These are phyloP conservation scores for Dioctria linearis DNA, from an alignment of 2,888 invertebrate species.

Conservation along the genomic window DNA sequence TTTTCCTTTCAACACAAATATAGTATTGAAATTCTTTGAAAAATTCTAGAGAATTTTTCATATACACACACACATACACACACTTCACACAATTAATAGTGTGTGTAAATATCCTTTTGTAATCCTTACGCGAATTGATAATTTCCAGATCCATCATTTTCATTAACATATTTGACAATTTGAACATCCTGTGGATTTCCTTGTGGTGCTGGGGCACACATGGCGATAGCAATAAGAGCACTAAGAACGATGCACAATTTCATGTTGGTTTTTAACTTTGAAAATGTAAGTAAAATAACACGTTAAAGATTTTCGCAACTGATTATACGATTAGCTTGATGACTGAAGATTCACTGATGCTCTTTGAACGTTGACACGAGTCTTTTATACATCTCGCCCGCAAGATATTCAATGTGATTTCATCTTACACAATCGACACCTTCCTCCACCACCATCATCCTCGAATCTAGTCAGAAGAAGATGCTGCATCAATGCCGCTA, in stretches of 20 bases:
- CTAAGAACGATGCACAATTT: slow-evolving; percentile 60
- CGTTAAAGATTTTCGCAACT: slow-evolving; percentile 18
- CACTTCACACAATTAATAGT: too few relatives aligned
- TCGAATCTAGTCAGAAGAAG: slow-evolving; percentile 34
- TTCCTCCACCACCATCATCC: slow-evolving; percentile 43
- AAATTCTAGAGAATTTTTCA: neutral
- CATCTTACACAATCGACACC: slow-evolving; percentile 54
- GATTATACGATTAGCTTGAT: slow-evolving; percentile 43
- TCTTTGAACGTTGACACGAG: slow-evolving; percentile 62
- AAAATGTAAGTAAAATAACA: neutral
- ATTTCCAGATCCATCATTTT: slow-evolving; percentile 63
- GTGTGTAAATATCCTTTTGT: slow-evolving; percentile 28
- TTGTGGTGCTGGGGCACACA: slow-evolving; percentile 58
- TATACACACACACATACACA: neutral
- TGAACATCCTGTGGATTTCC: slow-evolving; percentile 58
- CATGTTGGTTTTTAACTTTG: slow-evolving; percentile 57
- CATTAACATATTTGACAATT: slow-evolving; percentile 61
- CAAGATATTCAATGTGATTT: slow-evolving; percentile 36
- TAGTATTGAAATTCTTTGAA: neutral
- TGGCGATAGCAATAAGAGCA: slow-evolving; percentile 60
- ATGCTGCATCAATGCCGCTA: slow-evolving; percentile 8
- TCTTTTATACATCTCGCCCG: slow-evolving; percentile 61
- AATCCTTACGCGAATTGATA: slow-evolving; percentile 63
- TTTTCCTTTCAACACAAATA: neutral
- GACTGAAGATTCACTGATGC: slow-evolving; percentile 61